Evolutionary conservation across 2,113 vertebrate species (phyloP), one percentile per base, ranked within the genome.

Genomic region (Menura novaehollandiae): DNA sequence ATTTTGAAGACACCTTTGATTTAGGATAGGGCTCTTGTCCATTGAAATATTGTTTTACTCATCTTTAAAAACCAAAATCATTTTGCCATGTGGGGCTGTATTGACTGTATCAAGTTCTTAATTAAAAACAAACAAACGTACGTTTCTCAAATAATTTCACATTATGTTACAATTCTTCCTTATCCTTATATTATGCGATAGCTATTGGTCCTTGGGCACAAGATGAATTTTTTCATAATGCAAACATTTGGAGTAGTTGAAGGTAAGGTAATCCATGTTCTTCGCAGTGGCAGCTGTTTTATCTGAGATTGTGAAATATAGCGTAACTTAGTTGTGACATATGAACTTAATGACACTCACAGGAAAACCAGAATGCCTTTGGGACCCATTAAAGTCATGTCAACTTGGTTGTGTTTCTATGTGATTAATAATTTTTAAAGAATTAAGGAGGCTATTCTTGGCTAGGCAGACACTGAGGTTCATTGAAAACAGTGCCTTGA

Each of bases 291-390:
- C 41, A 60, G 22, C 35, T 81, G 8, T 76, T 95, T 74, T 39
- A 52, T 74, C 58, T 91, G 86, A 94, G 51, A 76, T 95, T 87
- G 88, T 93, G 89, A 97, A 97, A 96, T 74, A 23, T 2, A 74
- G 17, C 1, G 2, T 75, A 91, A 81, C 51, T 77, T 94, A 92
- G 64, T 68, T 95, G 80, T 86, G 91, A 94, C 16, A 5, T 13
- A 51, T 32, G 32, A 95, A 37, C 64, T 79, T 96, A 94, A 87
- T 76, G 67, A 91, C 72, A 59, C 30, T 52, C 43, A 59, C 41
- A 60, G 69, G 93, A 96, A 91, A 92, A 79, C 47, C 44, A 85
- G 41, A 41, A 58, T 67, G 75, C 69, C 72, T 59, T 22, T 12
- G 84, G 39, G 67, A 83, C 56, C 64, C 15, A 71, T 96, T 97